Evolutionary conservation across 2,888 invertebrate species (phyloP), one percentile per base, ranked within the genome.

Genomic region (Pterobdella sp.): DNA sequence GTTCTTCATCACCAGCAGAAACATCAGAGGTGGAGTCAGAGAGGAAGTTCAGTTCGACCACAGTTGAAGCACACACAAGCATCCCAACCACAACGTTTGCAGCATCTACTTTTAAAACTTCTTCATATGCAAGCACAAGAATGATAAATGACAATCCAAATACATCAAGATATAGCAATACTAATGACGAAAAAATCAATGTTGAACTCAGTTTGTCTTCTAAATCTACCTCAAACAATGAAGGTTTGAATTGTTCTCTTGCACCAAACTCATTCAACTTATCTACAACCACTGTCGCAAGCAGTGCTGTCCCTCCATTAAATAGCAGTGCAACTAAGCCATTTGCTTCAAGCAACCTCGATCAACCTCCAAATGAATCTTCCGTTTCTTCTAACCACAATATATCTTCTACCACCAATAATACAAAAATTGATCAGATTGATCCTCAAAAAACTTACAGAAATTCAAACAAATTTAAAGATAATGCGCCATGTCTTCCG

Each of bases 41-140:
- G 32, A 35, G 31, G 4, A 35, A 14, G 22, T 29, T 34, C 4
- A 65, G 7, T 7, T 7, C 31, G n/a, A 29, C 63, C 7, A 63
- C 63, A 7, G 4, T 3, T 31, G 65, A 22, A 65, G 4, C 65
- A 18, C 7, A 29, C n/a, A 65, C 29, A 65, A 65, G 2, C n/a
- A 65, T 7, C 63, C 7, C 7, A 7, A 63, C 63, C 31, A 29
- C 63, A 63, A n/a, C 63, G n/a, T 7, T 26, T 10, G 7, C 65
- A 65, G n/a, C 65, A 65, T 22, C 31, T 65, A 65, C 65, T 65
- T 3, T 34, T n/a, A n/a, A n/a, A 49, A 14, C n/a, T 49, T 14
- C 52, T 14, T 49, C 52, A 49, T 49, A 14, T 22, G 4, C 63
- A 7, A 63, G 26, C n/a, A 14, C 63, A n/a, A 29, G 63, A n/a